Evolutionary conservation across 2,113 vertebrate species (phyloP).

Genomic region (Nansenia antarctica): DNA sequence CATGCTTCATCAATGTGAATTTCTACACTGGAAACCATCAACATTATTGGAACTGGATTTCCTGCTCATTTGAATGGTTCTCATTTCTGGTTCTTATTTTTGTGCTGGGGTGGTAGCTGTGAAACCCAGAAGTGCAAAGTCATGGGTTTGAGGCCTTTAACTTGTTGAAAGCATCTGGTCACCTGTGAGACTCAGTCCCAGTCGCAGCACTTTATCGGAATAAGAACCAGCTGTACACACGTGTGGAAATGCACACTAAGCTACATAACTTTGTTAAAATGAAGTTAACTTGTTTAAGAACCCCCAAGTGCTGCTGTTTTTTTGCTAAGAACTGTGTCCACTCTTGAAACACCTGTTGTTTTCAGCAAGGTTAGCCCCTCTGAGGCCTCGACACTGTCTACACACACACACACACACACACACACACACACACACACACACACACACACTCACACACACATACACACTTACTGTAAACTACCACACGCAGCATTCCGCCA

Average conservation of each 20-base stretch:
- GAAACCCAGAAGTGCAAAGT: slow-evolving; percentile 29
- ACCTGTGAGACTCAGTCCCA: slow-evolving; percentile 34
- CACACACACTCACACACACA: neutral
- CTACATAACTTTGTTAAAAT: slow-evolving; percentile 45
- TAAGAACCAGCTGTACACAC: slow-evolving; percentile 50
- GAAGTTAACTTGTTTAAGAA: slow-evolving; percentile 50
- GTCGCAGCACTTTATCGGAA: slow-evolving; percentile 39
- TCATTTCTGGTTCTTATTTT: too few species aligned
- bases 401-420: slow-evolving; percentile 1
- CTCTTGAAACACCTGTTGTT: slow-evolving; percentile 45
- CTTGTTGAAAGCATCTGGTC: slow-evolving; percentile 26
- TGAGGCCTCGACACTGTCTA: neutral
- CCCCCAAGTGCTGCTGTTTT: slow-evolving; percentile 27
- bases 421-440: neutral
- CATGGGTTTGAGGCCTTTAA: slow-evolving; percentile 23
- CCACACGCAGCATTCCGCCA: neutral
- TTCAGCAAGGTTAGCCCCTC: slow-evolving; percentile 13
- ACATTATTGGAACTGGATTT: neutral
- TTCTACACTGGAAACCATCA: too few species aligned
- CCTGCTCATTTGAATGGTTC: too few species aligned
- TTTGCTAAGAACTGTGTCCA: slow-evolving; percentile 22
- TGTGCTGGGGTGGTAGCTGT: neutral
- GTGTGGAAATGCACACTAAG: slow-evolving; percentile 39
- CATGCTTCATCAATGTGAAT: too few species aligned
- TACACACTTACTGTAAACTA: slow-evolving; percentile 8